A percentile compares a stretch with the other conserved stretches of the same genome.
phyloP scores from a whole-genome alignment of 2,888 invertebrate species.

The Acronicta psi region DNA sequence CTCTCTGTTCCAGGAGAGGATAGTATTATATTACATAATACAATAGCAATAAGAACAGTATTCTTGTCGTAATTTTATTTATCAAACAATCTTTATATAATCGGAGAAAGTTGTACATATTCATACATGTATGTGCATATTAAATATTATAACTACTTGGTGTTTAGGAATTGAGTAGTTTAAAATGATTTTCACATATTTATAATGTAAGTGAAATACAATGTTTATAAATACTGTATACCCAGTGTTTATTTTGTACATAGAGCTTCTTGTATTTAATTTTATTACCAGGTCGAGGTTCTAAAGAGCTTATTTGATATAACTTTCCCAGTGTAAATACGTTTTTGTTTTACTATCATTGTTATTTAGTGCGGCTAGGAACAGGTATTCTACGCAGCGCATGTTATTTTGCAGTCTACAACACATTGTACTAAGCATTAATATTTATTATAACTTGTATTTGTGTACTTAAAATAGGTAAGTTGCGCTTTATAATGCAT shows the following conservation, averaged over 20 bases:
- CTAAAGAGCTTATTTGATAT: background rate
- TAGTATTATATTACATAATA: slow-evolving; percentile 40
- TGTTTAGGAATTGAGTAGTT: no score
- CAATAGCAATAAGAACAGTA: slow-evolving; percentile 51
- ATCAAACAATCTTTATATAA: background rate
- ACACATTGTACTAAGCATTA: background rate
- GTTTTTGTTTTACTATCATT: background rate
- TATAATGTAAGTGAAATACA: no score
- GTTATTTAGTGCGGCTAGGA: slow-evolving; percentile 3
- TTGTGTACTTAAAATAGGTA: slow-evolving; percentile 36
- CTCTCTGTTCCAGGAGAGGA: background rate
- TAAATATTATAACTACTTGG: no score
- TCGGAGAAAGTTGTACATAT: no score
- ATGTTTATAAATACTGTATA: no score
- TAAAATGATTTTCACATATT: no score
- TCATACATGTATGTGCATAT: no score
- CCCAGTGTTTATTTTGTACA: no score
- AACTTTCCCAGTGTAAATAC: background rate
- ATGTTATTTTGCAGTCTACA: background rate
- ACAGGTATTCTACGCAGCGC: slow-evolving; percentile 13
- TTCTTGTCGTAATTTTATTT: slow-evolving; percentile 20
- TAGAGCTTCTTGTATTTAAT: no score
- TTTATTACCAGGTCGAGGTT: background rate
- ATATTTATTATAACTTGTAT: slow-evolving; percentile 14
- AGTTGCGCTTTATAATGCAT: slow-evolving; percentile 18